These are phyloP conservation scores for Blastomussa wellsi DNA, from an alignment of 92 coral and sea anemone genomes.

Conservation along the genomic window DNA sequence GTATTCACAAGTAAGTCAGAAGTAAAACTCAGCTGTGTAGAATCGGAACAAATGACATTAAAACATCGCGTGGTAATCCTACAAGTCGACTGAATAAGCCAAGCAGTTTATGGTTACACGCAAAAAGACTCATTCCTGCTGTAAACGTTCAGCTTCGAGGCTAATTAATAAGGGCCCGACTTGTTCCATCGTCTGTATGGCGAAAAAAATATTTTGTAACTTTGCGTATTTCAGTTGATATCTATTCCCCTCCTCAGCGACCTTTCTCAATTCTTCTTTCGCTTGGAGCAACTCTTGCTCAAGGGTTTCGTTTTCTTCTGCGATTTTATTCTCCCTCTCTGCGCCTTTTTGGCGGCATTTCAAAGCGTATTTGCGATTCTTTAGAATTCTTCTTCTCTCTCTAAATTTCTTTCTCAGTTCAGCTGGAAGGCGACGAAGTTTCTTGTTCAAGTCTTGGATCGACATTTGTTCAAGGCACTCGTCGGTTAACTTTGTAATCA, in stretches of 20 bases:
- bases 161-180: neutral
- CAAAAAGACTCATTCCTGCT: too few species aligned
- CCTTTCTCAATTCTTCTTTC: slow-evolving; percentile 52
- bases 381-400: slow-evolving; percentile 70
- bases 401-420: slow-evolving; percentile 37
- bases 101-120: too few species aligned
- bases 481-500: slow-evolving; percentile 31
- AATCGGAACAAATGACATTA: too few species aligned
- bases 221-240: slow-evolving; percentile 41
- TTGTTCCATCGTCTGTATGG: neutral
- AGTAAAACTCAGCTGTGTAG: too few species aligned
- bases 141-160: too few species aligned
- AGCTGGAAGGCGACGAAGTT: slow-evolving; percentile 59
- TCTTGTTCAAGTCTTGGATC: slow-evolving; percentile 63
- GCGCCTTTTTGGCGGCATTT: slow-evolving; percentile 63
- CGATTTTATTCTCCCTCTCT: slow-evolving; percentile 47
- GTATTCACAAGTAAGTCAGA: too few species aligned
- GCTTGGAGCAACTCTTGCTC: slow-evolving; percentile 44
- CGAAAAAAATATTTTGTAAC: slow-evolving; percentile 1
- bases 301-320: slow-evolving; percentile 35
- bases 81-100: too few species aligned
- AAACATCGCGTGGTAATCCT: too few species aligned
- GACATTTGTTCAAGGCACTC: slow-evolving; percentile 51
- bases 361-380: slow-evolving; percentile 82
- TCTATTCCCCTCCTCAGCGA: slow-evolving; percentile 55